A percentile compares a stretch with the other conserved stretches of the same genome.
phyloP scores from a whole-genome alignment of 2,113 vertebrate species.

The Casuarius casuarius region DNA sequence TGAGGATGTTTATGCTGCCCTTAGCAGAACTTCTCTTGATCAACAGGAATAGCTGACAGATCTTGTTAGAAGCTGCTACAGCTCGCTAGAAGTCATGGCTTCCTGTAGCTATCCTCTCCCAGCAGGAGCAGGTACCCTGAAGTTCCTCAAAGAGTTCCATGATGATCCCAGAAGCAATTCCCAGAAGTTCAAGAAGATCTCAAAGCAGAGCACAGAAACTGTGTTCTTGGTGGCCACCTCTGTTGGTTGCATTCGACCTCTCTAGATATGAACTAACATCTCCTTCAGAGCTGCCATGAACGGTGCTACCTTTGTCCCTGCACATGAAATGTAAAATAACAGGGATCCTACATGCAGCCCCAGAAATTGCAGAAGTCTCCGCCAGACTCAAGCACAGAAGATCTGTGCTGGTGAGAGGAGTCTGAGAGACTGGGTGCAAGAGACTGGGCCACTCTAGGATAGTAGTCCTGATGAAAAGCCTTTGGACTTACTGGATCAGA shows the following conservation, averaged over 20 bases:
- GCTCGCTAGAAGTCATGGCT: not conserved
- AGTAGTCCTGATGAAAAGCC: not conserved
- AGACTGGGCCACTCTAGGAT: accelerated
- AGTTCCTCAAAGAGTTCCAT: not conserved
- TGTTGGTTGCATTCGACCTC: not conserved
- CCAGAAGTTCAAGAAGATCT: not conserved
- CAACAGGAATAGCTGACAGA: too few relatives aligned
- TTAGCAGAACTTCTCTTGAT: too few relatives aligned
- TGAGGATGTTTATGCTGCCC: too few relatives aligned
- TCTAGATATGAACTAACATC: not conserved
- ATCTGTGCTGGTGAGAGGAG: not conserved
- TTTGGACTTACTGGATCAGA: not conserved
- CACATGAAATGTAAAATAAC: not conserved
- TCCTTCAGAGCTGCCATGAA: not conserved
- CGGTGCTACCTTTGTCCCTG: not conserved
- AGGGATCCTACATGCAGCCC: not conserved
- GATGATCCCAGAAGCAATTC: not conserved
- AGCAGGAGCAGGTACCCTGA: not conserved
- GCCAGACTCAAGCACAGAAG: not conserved
- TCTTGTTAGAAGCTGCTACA: too few relatives aligned
- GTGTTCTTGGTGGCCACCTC: not conserved
- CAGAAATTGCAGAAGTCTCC: not conserved
- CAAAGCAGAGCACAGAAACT: not conserved
- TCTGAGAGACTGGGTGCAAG: not conserved
- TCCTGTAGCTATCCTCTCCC: not conserved